Evolutionary conservation across 2,888 invertebrate genomes (phyloP).

Genomic region (Epirrhoe tristata): DNA sequence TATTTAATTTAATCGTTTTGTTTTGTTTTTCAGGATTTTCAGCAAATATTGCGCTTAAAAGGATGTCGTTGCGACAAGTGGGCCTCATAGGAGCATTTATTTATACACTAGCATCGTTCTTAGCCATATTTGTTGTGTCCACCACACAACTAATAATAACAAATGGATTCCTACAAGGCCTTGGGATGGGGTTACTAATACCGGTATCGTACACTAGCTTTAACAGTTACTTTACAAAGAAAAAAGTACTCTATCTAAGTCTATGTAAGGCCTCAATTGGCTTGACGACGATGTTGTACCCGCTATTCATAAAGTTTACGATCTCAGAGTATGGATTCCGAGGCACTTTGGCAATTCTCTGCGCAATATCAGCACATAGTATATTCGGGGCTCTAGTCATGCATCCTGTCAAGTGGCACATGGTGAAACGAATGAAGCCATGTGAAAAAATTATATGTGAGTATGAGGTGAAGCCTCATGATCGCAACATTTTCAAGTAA

Average conservation of each 20-base stretch:
- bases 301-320: conserved; percentile 87
- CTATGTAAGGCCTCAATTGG: conserved; percentile 89
- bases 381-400: conserved; percentile 88
- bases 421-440: conserved; percentile 77
- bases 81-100: conserved; percentile 88
- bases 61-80: conserved; percentile 87
- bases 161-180: conserved; percentile 87
- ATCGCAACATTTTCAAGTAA: neutral
- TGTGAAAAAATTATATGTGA: conserved; percentile 77
- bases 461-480: conserved; percentile 55
- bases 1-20: conserved; percentile 46
- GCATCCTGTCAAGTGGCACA: conserved; percentile 91
- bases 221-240: conserved; percentile 90
- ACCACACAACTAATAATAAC: conserved; percentile 87
- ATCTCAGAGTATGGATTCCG: conserved; percentile 88
- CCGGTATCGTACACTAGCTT: conserved; percentile 91
- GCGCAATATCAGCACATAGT: conserved; percentile 88
- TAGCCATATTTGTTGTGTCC: conserved; percentile 87
- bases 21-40: conserved; percentile 84
- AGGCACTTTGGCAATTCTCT: conserved; percentile 88
- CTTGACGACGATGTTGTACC: conserved; percentile 88
- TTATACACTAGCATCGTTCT: conserved; percentile 87
- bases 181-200: conserved; percentile 89
- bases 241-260: conserved; percentile 89
- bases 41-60: conserved; percentile 88